A percentile compares a stretch with the other conserved stretches of the same genome.
Conservation (phyloP, 2,797 vertebrate species). For the Lateolabrax maculatus region DNA sequence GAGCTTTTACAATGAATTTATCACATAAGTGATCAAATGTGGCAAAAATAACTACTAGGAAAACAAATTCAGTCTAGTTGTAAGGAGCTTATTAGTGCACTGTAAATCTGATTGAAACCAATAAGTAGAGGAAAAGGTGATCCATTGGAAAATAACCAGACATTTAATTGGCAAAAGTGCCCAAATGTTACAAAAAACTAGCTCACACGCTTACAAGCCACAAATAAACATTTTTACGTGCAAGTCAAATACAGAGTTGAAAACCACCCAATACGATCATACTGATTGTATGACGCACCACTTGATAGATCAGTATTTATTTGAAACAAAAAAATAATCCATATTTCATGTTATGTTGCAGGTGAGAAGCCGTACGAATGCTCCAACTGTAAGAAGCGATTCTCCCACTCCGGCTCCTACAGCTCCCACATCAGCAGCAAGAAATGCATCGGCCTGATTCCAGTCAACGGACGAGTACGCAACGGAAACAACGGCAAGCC, state of each 20-base stretch:
- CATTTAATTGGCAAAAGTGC: not conserved
- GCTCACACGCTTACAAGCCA: not conserved
- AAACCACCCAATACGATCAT: not conserved
- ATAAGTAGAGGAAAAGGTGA: not conserved
- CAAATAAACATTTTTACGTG: not conserved
- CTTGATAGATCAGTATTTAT: not conserved
- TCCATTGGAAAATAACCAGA: not conserved
- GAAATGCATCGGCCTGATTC: constrained; percentile 95
- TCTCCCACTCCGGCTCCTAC: constrained; percentile 99
- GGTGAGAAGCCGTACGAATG: constrained; percentile 99
- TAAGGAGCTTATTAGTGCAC: no score
- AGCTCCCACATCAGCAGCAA: constrained; percentile 99
- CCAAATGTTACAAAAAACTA: not conserved
- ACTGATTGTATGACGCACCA: not conserved
- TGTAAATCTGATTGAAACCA: not conserved
- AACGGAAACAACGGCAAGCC: constrained; percentile 89
- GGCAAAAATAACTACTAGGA: no score
- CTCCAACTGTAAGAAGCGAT: constrained; percentile 99
- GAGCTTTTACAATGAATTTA: not conserved
- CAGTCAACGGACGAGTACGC: constrained; percentile 93
- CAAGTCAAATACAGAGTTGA: not conserved
- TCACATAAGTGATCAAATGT: not conserved
- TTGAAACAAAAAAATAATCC: not conserved
- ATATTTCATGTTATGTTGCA: constrained; percentile 62
- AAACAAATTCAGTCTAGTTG: no score